Conservation (phyloP, 2,888 invertebrate genomes). For the Lymantria monacha region DNA sequence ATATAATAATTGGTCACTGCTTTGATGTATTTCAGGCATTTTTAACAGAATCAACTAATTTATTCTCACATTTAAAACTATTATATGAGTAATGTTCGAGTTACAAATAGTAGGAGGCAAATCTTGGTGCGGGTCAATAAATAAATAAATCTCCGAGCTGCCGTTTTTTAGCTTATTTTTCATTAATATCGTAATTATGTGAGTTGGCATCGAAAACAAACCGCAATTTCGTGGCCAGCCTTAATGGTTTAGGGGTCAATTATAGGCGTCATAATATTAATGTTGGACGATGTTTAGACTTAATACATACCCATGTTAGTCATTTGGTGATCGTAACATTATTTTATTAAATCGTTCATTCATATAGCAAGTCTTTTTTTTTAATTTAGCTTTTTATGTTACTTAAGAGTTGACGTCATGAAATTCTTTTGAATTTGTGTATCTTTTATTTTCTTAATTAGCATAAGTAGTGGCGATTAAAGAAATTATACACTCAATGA, state of each 20-base stretch:
- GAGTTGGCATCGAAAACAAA: slow-evolving; percentile 74
- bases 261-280: slow-evolving; percentile 76
- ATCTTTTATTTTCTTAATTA: not conserved
- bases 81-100: slow-evolving; percentile 32
- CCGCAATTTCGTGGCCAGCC: slow-evolving; percentile 67
- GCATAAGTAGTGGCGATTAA: not conserved
- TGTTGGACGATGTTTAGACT: slow-evolving; percentile 41
- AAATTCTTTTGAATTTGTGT: slow-evolving; percentile 3
- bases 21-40: too few species aligned
- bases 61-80: too few species aligned
- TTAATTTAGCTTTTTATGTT: slow-evolving; percentile 7
- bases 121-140: slow-evolving; percentile 62
- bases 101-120: slow-evolving; percentile 38
- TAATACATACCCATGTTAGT: slow-evolving; percentile 44
- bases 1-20: too few species aligned
- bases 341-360: slow-evolving; percentile 27
- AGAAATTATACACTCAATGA: not conserved
- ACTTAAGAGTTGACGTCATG: slow-evolving; percentile 16
- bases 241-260: slow-evolving; percentile 74
- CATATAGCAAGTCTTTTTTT: slow-evolving; percentile 10
- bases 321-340: slow-evolving; percentile 32
- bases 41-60: too few species aligned
- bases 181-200: slow-evolving; percentile 71
- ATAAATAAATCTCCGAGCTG: slow-evolving; percentile 73
- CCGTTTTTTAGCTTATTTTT: slow-evolving; percentile 67